phyloP scores from a whole-genome alignment of 1,140 invertebrate species.

The Drosophila albomicans region DNA sequence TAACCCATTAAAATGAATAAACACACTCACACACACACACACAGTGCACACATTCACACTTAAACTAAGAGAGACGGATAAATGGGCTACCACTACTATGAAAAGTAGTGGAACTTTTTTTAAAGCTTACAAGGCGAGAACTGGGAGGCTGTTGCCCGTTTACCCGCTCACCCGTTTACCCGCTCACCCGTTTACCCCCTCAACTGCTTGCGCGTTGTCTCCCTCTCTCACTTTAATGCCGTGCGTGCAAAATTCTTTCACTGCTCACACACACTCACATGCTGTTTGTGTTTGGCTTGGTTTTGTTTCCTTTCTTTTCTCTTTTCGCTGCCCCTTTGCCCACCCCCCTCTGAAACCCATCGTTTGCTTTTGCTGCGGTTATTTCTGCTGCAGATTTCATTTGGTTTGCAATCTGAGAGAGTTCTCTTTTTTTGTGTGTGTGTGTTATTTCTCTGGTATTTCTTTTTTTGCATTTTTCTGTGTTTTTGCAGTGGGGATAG shows the following conservation, averaged over 20 bases:
- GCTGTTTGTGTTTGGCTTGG: conserved; percentile 48
- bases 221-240: conserved; percentile 21
- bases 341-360: neutral
- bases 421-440: conserved; percentile 18
- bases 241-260: conserved; percentile 71
- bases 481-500: conserved; percentile 49
- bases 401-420: conserved; percentile 64
- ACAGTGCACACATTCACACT: neutral
- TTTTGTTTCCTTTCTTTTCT: conserved; percentile 24
- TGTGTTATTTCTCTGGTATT: too few relatives aligned
- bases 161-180: conserved; percentile 1
- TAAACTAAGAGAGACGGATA: neutral
- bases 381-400: conserved; percentile 78
- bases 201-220: neutral
- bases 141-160: neutral
- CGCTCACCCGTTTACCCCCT: conserved; percentile 10
- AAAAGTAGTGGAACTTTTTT: conserved; percentile 10
- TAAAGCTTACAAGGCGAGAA: conserved; percentile 11
- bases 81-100: conserved; percentile 1
- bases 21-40: conserved; percentile 2
- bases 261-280: conserved; percentile 34
- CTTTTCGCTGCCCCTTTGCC: neutral
- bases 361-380: conserved; percentile 58
- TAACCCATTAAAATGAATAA: conserved; percentile 67
- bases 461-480: conserved; percentile 8